Base-by-base conservation (phyloP, 2,797 vertebrate species). In the Pelodytes ibericus region DNA sequence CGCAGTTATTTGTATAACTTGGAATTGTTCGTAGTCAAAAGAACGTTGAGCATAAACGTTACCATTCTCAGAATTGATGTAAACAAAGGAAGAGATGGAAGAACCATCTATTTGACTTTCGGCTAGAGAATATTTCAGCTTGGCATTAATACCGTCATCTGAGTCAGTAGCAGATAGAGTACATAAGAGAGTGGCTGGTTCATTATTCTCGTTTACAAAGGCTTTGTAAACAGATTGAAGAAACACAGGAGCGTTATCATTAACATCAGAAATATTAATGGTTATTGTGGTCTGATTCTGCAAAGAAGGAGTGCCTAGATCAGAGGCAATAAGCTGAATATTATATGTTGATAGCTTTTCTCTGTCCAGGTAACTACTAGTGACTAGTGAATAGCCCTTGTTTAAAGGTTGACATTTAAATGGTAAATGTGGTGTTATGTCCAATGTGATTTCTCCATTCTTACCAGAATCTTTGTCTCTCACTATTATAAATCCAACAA, bases 41-140 rank as follows among this genome's bases (percentile, higher is more conserved):
- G 96, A 91, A 61, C 93, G 92, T 27, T 98, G 86, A 22, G 93
- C 89, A 5, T 95, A 95, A 30, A 99, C 89, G 25, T 95, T 87
- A 0, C 96, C 97, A 0, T 90, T 96, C 74, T 96, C 95, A 0
- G 88, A 93, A 77, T 94, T 95, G 80, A 98, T 95, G 26, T 95
- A 95, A 83, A 98, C 96, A 73, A 95, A 86, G 82, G 92, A 94
- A 10, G 88, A 88, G 49, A 87, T 83, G 0, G 85, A 60, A 1
- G 84, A 74, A 1, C 81, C 82, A 13, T 85, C 78, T 31, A 76
- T 30, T 18, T 83, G 86, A 20, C 80, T 84, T 61, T 91, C 89
- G 69, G 89, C 72, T 15, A 94, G 86, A 51, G 81, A 87, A 63
- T 92, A 94, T 22, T 88, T 88, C 8, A 93, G 89, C 25, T 74